A percentile compares a stretch with the other conserved stretches of the same genome.
Evolutionary conservation across 1,140 invertebrate species (phyloP).

Genomic region (Neoseiulus cucumeris): DNA sequence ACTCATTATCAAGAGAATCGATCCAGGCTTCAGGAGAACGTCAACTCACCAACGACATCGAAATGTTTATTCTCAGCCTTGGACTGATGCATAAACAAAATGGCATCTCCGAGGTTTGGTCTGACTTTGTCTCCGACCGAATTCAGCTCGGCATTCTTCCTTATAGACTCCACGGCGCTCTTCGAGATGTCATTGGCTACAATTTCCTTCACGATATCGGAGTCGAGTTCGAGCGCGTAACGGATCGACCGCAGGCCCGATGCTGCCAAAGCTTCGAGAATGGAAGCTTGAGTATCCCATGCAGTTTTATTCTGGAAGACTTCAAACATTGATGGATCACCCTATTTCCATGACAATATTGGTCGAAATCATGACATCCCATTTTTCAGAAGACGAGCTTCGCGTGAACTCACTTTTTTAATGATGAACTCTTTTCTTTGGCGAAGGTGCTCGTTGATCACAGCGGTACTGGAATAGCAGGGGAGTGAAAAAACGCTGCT

Average conservation of each 20-base stretch:
- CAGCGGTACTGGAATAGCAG: slow-evolving; percentile 36
- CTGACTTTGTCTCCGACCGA: slow-evolving; percentile 48
- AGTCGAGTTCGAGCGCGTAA: slow-evolving; percentile 72
- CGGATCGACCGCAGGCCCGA: slow-evolving; percentile 82
- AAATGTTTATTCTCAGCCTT: not conserved
- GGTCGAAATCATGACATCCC: not conserved
- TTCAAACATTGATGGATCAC: not conserved
- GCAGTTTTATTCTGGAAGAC: slow-evolving; percentile 1
- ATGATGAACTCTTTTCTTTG: slow-evolving; percentile 18
- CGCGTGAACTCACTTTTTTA: not conserved
- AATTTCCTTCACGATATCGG: slow-evolving; percentile 49
- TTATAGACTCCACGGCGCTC: slow-evolving; percentile 64
- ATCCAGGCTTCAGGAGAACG: not conserved
- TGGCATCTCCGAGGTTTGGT: slow-evolving; percentile 53
- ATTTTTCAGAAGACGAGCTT: not conserved
- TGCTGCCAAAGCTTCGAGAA: slow-evolving; percentile 86
- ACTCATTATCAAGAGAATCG: slow-evolving; percentile 34
- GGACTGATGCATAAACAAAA: not conserved
- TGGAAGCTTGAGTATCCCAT: slow-evolving; percentile 29
- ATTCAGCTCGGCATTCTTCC: slow-evolving; percentile 59
- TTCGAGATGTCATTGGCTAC: slow-evolving; percentile 84
- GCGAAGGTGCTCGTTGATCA: slow-evolving; percentile 31
- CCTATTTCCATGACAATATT: not conserved
- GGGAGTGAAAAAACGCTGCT: not conserved
- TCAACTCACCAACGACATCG: not conserved